phyloP scores from a whole-genome alignment of 2,113 vertebrate genomes.

The Ranitomeya variabilis region DNA sequence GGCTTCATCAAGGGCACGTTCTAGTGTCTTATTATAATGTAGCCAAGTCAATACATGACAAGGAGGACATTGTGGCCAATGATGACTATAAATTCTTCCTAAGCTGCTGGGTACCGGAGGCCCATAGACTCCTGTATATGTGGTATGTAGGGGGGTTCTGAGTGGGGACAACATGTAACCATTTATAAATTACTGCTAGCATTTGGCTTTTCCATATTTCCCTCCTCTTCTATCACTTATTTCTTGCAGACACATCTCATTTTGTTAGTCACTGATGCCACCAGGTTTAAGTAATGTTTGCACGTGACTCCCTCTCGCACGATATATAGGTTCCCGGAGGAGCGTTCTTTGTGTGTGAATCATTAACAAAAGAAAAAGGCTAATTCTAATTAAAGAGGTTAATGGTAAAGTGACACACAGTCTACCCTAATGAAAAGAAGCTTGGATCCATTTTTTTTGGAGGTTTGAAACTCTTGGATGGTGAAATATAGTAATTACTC shows the following conservation, averaged over 20 bases:
- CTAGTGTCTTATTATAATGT: too few relatives aligned
- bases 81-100: too few relatives aligned
- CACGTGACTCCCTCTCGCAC: slow-evolving; percentile 8
- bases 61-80: too few relatives aligned
- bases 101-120: too few relatives aligned
- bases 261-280: background rate
- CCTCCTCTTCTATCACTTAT: background rate
- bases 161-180: background rate
- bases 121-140: too few relatives aligned
- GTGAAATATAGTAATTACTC: slow-evolving; percentile 28
- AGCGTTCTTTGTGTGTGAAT: slow-evolving; percentile 32
- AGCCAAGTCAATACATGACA: too few relatives aligned
- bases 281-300: slow-evolving; percentile 6
- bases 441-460: slow-evolving; percentile 5
- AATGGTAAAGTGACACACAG: slow-evolving; percentile 36
- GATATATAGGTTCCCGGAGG: slow-evolving; percentile 36
- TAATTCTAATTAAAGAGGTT: slow-evolving; percentile 48
- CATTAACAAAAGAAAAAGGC: slow-evolving; percentile 47
- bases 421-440: slow-evolving; percentile 29
- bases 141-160: too few relatives aligned
- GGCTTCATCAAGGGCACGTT: too few relatives aligned
- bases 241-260: background rate
- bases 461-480: slow-evolving; percentile 1
- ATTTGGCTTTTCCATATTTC: background rate
- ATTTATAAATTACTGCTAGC: background rate